Base-by-base conservation (phyloP, 2,113 vertebrate genomes). In the Apodemus sylvaticus region DNA sequence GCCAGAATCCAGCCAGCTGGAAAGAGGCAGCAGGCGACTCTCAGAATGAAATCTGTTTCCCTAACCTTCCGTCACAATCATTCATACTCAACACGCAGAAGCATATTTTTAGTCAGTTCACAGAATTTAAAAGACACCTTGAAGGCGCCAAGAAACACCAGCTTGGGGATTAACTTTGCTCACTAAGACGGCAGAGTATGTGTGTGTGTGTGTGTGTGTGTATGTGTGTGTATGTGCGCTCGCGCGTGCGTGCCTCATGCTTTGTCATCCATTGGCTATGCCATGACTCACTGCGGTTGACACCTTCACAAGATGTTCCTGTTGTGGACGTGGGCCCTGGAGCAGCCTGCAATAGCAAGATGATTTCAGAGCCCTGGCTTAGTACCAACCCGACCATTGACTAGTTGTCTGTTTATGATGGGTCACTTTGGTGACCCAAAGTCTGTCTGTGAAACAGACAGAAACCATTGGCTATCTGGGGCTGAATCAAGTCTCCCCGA, bases 51-150 rank as follows among this genome's bases (percentile, higher is more conserved):
- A 86, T 93, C 82, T 96, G 96, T 92, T 97, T 96, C 86, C 95
- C 86, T 92, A 93, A 94, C 92, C 90, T 74, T 94, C 39, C 16
- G 8, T 95, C 93, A 86, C 91, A 96, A 89, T 74, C 97, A 97
- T 96, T 97, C 96, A 97, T 94, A 79, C 86, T 74, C 93, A 96
- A 96, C 89, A 96, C 20, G 20, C 91, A 12, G 31, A 94, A 92
- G 96, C 86, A 53, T 97, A 98, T 97, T 98, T 98, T 98, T 97
- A 98, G 96, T 95, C 89, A 96, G 94, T 95, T 97, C 0, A 6
- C 94, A 97, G 94, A 96, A 98, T 97, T 97, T 96, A 97, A 97
- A 97, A 97, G 85, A 97, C 91, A 98, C 97, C 94, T 96, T 64
- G 2, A 97, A 97, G 96, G 97, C 1, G 48, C 94, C 97, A 94